Base-by-base conservation (phyloP, 2,888 invertebrate species). In the Scrobipalpa costella region DNA sequence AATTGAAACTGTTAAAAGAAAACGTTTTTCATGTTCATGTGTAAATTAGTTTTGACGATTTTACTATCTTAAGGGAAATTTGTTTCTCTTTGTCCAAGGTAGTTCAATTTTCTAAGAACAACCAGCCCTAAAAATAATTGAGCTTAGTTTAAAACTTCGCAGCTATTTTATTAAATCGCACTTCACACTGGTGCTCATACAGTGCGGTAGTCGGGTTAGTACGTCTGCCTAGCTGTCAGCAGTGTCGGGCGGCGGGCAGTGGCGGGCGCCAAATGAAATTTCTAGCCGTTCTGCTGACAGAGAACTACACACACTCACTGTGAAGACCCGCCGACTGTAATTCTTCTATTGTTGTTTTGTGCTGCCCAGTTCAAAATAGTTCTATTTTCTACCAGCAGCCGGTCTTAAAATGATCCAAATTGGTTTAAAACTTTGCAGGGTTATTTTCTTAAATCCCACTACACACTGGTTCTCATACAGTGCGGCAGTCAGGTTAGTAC, bases 171-270 rank as follows among this genome's bases (percentile, higher is more conserved):
- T 40, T 9, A 15, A 6, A 7, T 1, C 44, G 1, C 44, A 6
- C 44, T 15, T 0, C 15, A 44, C 15, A 3, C 27, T 27, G 5
- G 5, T 5, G 44, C 15, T 44, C 44, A 44, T 15, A 44, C 44
- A 44, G n/a, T 40, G 40, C n/a, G 15, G 44, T 44, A 44, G 44
- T 44, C 44, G n/a, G 44, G 44, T 44, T n/a, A 15, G 44, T 36
- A 27, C 27, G 36, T 36, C 40, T 40, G 40, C 13, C 40, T 40
- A 3, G 40, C 40, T 40, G 40, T 40, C 40, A 40, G 40, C 40
- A 13, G 13, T 40, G 40, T 11, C 40, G 40, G 36, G 36, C 7
- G 36, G 36, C 36, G 36, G 36, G 5, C 1, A n/a, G n/a, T n/a
- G 36, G 40, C 13, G 11, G 40, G 40, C 40, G 40, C 3, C 13